phyloP scores from a whole-genome alignment of 2,113 vertebrate genomes.

The Cavia aperea region DNA sequence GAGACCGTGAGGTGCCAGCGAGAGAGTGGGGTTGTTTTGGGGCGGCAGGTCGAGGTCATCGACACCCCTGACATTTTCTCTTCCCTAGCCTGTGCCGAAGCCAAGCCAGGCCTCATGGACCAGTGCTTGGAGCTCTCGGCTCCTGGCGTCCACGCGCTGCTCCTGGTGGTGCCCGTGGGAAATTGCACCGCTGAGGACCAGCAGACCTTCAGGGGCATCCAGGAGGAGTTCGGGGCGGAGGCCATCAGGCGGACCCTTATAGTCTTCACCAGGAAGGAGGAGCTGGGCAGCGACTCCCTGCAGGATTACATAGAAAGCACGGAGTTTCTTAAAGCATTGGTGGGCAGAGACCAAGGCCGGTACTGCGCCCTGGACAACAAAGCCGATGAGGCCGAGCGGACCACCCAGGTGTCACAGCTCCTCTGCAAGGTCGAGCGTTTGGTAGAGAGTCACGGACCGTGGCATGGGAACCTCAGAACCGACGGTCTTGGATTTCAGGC shows the following conservation, averaged over 20 bases:
- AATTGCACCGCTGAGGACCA: background rate
- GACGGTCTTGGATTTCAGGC: background rate
- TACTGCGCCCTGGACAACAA: conserved; percentile 22
- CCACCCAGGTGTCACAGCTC: background rate
- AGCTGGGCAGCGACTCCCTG: background rate
- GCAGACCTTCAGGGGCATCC: background rate
- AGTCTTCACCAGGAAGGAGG: conserved; percentile 37
- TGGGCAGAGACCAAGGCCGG: rapidly evolving
- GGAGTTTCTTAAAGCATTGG: rapidly evolving
- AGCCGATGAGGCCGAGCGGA: rapidly evolving
- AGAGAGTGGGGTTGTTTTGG: background rate
- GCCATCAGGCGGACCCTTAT: background rate
- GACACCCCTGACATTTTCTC: conserved; percentile 58
- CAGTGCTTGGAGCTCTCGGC: background rate
- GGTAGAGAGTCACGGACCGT: background rate
- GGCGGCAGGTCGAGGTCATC: background rate
- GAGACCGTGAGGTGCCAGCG: conserved; percentile 7
- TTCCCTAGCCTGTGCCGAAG: rapidly evolving
- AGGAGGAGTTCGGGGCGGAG: background rate
- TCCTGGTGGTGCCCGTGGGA: conserved; percentile 29
- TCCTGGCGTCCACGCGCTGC: background rate
- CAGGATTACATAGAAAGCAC: background rate
- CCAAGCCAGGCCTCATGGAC: rapidly evolving
- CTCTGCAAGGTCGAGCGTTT: rapidly evolving
- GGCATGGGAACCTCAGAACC: background rate